Evolutionary conservation across 2,888 invertebrate genomes (phyloP).

Genomic region (Lochmaea capreae): DNA sequence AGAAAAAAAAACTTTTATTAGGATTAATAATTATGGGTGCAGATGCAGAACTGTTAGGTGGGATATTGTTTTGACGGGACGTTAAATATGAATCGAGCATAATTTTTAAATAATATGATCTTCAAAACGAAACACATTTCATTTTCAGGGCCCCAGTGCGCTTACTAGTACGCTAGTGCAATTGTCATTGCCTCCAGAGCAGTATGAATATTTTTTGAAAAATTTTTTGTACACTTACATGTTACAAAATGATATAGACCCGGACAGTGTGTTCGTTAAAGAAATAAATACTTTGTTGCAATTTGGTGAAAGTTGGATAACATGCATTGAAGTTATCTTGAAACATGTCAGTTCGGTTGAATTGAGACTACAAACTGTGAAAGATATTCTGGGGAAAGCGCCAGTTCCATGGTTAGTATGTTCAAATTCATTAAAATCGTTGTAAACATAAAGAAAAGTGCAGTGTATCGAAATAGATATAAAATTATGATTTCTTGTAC

Average conservation of each 20-base stretch:
- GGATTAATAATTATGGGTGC: too few relatives aligned
- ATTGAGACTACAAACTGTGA: conserved; percentile 52
- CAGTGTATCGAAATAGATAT: too few relatives aligned
- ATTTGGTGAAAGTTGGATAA: conserved; percentile 55
- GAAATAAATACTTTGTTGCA: conserved; percentile 62
- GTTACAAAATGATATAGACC: conserved; percentile 62
- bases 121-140: neutral
- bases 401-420: conserved; percentile 55
- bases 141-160: conserved; percentile 52
- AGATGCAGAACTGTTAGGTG: too few relatives aligned
- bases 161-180: conserved; percentile 54
- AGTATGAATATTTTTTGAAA: conserved; percentile 59
- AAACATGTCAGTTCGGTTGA: conserved; percentile 53
- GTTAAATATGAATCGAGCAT: too few relatives aligned
- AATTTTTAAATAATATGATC: too few relatives aligned
- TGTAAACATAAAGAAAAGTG: neutral
- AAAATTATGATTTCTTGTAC: too few relatives aligned
- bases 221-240: conserved; percentile 64
- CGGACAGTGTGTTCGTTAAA: conserved; percentile 63
- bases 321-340: conserved; percentile 52
- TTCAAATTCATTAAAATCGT: neutral
- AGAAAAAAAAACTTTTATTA: too few relatives aligned
- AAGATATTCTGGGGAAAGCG: conserved; percentile 52
- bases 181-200: conserved; percentile 49
- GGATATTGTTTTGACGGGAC: too few relatives aligned